Percentiles rank a stretch among this genome's conserved stretches.
Conservation (phyloP, 2,888 invertebrate genomes). For the Agrotis exclamationis region DNA sequence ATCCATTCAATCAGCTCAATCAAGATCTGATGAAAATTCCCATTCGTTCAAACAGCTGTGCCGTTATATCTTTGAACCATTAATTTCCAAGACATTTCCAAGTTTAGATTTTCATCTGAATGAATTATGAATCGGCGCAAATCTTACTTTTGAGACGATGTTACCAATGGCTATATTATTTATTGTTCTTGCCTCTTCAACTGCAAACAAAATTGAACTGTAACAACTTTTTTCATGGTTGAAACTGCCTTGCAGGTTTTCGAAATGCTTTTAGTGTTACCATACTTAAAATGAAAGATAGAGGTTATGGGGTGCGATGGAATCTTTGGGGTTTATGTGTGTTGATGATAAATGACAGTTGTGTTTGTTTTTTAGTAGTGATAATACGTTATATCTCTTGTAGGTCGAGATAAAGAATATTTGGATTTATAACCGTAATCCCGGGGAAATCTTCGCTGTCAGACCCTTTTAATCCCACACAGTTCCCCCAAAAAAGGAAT, state of each 20-base stretch:
- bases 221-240: constrained; percentile 25
- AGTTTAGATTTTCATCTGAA: constrained; percentile 47
- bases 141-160: constrained; percentile 43
- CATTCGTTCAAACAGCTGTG: constrained; percentile 39
- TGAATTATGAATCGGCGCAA: constrained; percentile 57
- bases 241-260: constrained; percentile 13
- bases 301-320: constrained; percentile 32
- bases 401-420: constrained; percentile 13
- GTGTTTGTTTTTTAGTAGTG: constrained; percentile 24
- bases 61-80: constrained; percentile 36
- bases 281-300: constrained; percentile 25
- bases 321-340: constrained; percentile 32
- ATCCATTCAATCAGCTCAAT: constrained; percentile 38
- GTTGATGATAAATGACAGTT: constrained; percentile 36
- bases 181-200: constrained; percentile 21
- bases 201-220: constrained; percentile 12
- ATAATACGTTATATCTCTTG: constrained; percentile 19
- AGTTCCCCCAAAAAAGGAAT: not conserved
- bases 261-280: constrained; percentile 45
- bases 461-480: not conserved
- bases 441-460: not conserved
- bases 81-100: constrained; percentile 46
- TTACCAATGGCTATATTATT: constrained; percentile 39
- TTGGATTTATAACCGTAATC: not conserved
- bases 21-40: constrained; percentile 25